Evolutionary conservation across 2,888 invertebrate genomes (phyloP), one percentile per base, ranked within the genome.

Genomic region (Aethes cnicana): DNA sequence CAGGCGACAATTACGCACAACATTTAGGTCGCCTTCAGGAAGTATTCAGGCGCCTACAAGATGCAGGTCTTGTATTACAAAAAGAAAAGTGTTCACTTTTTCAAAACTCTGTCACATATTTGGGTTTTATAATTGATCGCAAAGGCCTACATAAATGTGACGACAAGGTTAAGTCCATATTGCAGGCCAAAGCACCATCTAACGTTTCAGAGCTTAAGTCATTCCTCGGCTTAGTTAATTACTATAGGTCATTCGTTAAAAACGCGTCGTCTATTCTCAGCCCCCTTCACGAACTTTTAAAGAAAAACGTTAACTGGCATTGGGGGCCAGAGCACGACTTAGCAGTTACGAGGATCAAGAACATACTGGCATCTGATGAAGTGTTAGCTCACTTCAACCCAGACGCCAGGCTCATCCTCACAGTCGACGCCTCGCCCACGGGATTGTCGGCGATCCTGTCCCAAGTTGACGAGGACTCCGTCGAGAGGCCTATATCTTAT

Each of bases 341-440:
- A 1, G 60, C 58, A 6, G 58, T 64, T 37, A 11, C 14, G 1
- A 33, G 37, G 18, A 61, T 56, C 39, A 56, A 61, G 47, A 49
- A 48, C 11, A 33, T 46, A 1, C 33, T 63, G 11, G 41, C 57
- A 0, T 61, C 63, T 0, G 62, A 62, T 21, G 36, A 55, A 9
- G 47, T 57, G 0, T 47, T 66, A 26, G 41, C 63, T 0, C 65
- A 68, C 47, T 63, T 56, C 41, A 49, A 63, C 25, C 52, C 58
- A 0, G 30, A 55, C 4, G 57, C 57, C 0, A 58, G 55, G 16
- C 11, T 61, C 20, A 56, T 68, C 3, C 46, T 66, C 8, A 63
- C 63, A 0, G 63, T 62, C 0, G 67, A 64, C 25, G 63, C 64
- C 0, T 62, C 63, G 0, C 60, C 63, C 2, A n/a, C 4, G 0